A percentile compares a stretch with the other conserved stretches of the same genome.
Evolutionary conservation across 1,140 invertebrate genomes (phyloP).

Genomic region (Olivierus martensii): DNA sequence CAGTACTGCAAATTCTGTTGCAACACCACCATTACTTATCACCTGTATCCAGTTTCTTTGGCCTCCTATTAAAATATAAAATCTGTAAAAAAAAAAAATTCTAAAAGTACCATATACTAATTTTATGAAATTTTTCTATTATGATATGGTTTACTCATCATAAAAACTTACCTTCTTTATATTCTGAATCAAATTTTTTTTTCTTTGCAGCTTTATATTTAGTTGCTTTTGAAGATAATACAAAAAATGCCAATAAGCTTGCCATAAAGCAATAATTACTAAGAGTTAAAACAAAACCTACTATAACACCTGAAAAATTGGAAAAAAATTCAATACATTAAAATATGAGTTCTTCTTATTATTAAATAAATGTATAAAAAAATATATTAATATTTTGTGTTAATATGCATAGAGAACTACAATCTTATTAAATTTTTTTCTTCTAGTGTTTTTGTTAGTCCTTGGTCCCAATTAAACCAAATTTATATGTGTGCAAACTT

Average conservation of each 20-base stretch:
- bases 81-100: background rate
- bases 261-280: slow-evolving; percentile 61
- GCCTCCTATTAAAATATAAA: slow-evolving; percentile 41
- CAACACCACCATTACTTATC: slow-evolving; percentile 76
- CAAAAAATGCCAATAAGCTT: slow-evolving; percentile 59
- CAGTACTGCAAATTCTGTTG: slow-evolving; percentile 55
- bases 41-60: slow-evolving; percentile 85
- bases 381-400: no score
- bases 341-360: no score
- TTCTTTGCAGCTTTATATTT: slow-evolving; percentile 57
- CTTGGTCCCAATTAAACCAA: no score
- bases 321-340: background rate
- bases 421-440: no score
- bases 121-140: background rate
- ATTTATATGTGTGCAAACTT: no score
- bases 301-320: slow-evolving; percentile 42
- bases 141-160: background rate
- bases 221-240: slow-evolving; percentile 65
- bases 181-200: slow-evolving; percentile 56
- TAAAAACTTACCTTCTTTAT: slow-evolving; percentile 51
- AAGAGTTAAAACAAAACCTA: slow-evolving; percentile 65
- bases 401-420: no score
- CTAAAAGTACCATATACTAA: background rate
- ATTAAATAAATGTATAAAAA: no score
- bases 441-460: no score